Conservation (phyloP, 2,888 invertebrate genomes). For the Mystacides longicornis region DNA sequence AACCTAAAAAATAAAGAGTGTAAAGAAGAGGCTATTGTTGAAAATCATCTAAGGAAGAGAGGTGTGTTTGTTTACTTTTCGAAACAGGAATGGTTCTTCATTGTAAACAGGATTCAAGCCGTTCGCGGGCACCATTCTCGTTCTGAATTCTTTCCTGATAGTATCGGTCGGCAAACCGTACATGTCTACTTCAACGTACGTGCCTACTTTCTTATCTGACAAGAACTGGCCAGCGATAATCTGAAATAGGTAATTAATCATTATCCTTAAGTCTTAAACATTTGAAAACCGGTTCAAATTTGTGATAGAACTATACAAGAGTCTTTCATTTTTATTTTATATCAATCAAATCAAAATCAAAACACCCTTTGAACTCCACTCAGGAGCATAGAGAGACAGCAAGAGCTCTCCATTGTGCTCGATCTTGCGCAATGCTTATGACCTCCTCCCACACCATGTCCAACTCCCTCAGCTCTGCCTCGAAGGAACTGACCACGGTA, state of each 20-base stretch:
- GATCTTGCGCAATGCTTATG: no score
- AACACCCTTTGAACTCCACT: no score
- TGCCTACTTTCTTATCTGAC: constrained; percentile 97
- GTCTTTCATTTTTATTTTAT: no score
- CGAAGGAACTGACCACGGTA: no score
- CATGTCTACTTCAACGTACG: constrained; percentile 99
- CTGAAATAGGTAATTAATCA: no score
- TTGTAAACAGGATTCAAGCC: constrained; percentile 99
- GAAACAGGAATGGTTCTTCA: constrained; percentile 95
- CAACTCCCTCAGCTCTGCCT: no score
- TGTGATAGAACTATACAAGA: neutral
- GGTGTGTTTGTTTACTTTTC: constrained; percentile 80
- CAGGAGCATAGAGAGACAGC: no score
- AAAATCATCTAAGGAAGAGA: no score
- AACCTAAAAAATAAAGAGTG: constrained; percentile 52
- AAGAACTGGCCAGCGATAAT: constrained; percentile 98
- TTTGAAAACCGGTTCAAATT: neutral
- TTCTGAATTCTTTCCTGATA: constrained; percentile 95
- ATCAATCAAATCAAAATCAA: no score
- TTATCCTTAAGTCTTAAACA: no score
- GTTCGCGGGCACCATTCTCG: constrained; percentile 92
- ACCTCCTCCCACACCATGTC: no score
- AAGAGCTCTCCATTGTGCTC: no score
- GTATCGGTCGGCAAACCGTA: constrained; percentile 94
- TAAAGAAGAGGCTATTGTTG: neutral